Conservation (phyloP, 2,888 invertebrate species). For the Ophion ellenae region DNA sequence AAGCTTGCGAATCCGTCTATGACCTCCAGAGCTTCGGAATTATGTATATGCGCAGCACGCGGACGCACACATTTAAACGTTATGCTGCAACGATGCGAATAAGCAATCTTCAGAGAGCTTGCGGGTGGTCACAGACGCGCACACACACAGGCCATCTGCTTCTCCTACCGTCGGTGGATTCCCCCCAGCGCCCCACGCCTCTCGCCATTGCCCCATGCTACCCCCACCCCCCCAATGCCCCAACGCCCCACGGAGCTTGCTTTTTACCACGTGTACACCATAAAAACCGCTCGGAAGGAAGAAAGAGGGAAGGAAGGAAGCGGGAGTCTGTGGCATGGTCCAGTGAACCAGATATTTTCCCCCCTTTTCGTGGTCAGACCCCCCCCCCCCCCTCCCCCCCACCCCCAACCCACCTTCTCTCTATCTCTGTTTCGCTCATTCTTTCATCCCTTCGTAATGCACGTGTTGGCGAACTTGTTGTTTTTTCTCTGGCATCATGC, state of each 20-base stretch:
- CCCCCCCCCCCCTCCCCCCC: neutral
- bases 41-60: slow-evolving; percentile 32
- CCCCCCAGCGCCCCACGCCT: neutral
- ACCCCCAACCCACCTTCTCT: too few species aligned
- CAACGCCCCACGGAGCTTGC: slow-evolving; percentile 1
- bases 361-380: neutral
- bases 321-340: slow-evolving; percentile 36
- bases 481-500: neutral
- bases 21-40: slow-evolving; percentile 64
- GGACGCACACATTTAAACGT: neutral
- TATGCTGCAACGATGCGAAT: slow-evolving; percentile 56
- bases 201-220: neutral
- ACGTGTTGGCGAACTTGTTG: slow-evolving; percentile 23
- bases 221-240: neutral
- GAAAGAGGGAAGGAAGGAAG: slow-evolving; percentile 36
- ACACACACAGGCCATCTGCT: neutral
- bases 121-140: slow-evolving; percentile 46
- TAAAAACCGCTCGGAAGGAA: neutral
- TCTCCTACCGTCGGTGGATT: neutral
- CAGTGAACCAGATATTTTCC: slow-evolving; percentile 35
- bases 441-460: neutral
- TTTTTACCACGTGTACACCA: slow-evolving; percentile 44
- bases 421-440: neutral
- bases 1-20: slow-evolving; percentile 24
- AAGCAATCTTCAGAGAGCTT: slow-evolving; percentile 63